Evolutionary conservation across 2,113 vertebrate genomes (phyloP), one percentile per base, ranked within the genome.

Genomic region (Varanus salvator): DNA sequence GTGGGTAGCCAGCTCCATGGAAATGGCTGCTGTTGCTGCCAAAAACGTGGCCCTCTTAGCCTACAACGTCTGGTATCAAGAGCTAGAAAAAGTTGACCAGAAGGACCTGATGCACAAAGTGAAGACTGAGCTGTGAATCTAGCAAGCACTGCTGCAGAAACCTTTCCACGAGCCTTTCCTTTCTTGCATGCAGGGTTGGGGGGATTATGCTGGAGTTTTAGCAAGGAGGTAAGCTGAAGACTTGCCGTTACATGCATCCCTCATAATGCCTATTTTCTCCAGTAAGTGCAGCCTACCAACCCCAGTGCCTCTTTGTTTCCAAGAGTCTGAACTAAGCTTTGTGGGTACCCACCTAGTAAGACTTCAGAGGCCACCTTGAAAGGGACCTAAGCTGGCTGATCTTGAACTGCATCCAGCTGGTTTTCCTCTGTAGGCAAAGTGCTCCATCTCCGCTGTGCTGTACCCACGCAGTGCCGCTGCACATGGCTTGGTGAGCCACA

Each of bases 21-120:
- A 99, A 96, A 98, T 99, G 98, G 98, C 97, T 91, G 98, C 98
- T 0, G 98, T 99, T 78, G 98, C 99, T 0, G 99, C 99, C 93
- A 99, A 99, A 94, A 99, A 99, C 1, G 98, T 99, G 75, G 99
- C 99, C 29, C 97, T 99, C 93, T 94, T 99, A 94, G 98, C 98
- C 11, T 99, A 98, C 92, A 99, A 99, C 95, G 98, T 98, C 95
- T 99, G 99, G 99, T 98, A 98, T 93, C 97, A 98, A 90, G 98
- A 99, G 72, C 95, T 97, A 3, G 98, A 99, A 90, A 99, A 98
- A 97, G 98, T 99, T 17, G 99, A 99, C 96, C 99, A 99, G 94
- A 99, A 97, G 93, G 99, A 99, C 92, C 97, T 99, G 93, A 98
- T 99, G 97, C 99, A 99, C 96, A 98, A 98, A 93, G 98, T 99